Evolutionary conservation across 2,113 vertebrate species (phyloP).

Genomic region (Pedetes capensis): DNA sequence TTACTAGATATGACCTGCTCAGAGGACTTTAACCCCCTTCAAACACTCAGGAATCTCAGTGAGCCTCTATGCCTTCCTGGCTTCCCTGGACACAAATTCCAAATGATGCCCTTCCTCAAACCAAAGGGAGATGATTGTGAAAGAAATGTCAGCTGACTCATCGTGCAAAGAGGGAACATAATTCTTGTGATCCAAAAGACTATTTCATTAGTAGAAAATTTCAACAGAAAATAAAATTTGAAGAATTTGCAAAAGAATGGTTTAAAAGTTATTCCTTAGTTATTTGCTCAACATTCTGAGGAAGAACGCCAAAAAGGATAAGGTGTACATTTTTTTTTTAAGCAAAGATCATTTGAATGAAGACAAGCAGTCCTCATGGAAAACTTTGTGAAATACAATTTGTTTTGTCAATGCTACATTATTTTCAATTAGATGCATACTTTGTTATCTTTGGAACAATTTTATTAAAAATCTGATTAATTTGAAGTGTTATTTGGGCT

Average conservation of each 20-base stretch:
- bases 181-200: neutral
- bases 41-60: neutral
- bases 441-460: neutral
- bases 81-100: neutral
- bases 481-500: neutral
- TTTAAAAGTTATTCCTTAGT: constrained; percentile 11
- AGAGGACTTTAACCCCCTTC: neutral
- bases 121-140: neutral
- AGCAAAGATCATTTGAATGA: neutral
- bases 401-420: neutral
- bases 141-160: neutral
- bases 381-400: constrained; percentile 5
- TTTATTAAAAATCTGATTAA: constrained; percentile 24
- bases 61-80: neutral
- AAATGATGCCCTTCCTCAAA: neutral
- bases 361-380: neutral
- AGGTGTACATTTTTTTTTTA: neutral
- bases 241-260: neutral
- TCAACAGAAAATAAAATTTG: constrained; percentile 17
- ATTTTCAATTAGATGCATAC: constrained; percentile 1
- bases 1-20: neutral
- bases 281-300: neutral
- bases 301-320: neutral
- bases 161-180: neutral
- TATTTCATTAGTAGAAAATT: constrained; percentile 1